These are phyloP conservation scores for Acanthosepion pharaonis DNA, from an alignment of 2,888 invertebrate species.

Conservation along the genomic window DNA sequence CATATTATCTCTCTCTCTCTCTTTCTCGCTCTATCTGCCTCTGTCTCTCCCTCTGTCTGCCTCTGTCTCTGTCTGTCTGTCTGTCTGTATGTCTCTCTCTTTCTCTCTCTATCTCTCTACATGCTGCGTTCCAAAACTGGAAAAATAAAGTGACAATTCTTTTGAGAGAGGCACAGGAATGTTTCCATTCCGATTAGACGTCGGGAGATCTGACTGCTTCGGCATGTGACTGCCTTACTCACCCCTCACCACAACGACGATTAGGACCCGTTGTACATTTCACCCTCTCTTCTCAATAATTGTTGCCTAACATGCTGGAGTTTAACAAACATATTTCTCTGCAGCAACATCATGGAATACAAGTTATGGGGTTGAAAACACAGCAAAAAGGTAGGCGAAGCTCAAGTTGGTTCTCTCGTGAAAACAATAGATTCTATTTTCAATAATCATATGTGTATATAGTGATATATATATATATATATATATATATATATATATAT, in stretches of 20 bases:
- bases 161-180: not conserved
- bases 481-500: no score
- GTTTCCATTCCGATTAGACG: not conserved
- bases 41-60: not conserved
- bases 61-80: not conserved
- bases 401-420: not conserved
- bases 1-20: no score
- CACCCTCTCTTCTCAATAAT: not conserved
- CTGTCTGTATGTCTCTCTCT: not conserved
- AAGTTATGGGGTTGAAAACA: not conserved
- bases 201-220: not conserved
- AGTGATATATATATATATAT: no score
- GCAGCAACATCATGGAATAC: constrained; percentile 16
- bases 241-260: no score
- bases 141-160: constrained; percentile 17
- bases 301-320: constrained; percentile 23
- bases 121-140: not conserved
- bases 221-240: no score
- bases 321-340: constrained; percentile 20
- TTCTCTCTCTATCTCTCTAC: not conserved
- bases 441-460: no score
- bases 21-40: not conserved
- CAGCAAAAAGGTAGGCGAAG: not conserved
- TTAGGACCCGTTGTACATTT: not conserved
- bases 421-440: no score